Evolutionary conservation across 2,797 vertebrate species (phyloP), one percentile per base, ranked within the genome.

Genomic region (Diplodus puntazzo): DNA sequence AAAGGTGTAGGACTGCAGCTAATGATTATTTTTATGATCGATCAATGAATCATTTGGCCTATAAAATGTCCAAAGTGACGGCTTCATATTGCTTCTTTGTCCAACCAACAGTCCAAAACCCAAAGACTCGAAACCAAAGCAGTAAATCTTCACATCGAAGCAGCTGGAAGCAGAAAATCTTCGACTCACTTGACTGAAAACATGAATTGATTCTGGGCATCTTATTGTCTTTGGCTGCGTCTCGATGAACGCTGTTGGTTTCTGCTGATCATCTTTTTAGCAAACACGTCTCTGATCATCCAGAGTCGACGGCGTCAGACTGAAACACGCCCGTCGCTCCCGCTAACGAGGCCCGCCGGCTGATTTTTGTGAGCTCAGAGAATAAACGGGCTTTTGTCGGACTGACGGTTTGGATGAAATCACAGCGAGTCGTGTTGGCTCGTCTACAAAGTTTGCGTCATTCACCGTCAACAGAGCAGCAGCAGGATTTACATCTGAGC

Each of bases 401-500:
- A 73, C 45, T 30, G 34, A 65, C 16, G 21, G 18, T 74, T 67
- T 69, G 59, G 75, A 79, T 73, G 59, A 62, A 73, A 50, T 75
- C 67, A 50, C 49, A 46, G 50, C 50, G 62, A 65, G 64, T 17
- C 23, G 27, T 27, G 25, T 21, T 63, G 1, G 58, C 62, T 9
- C 10, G 54, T 73, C 52, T 21, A 27, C 55, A 75, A 73, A 80
- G 43, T 72, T 80, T 69, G 21, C 20, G 11, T 80, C 68, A 70
- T 67, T 70, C 18, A 25, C 53, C 30, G 11, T 79, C 60, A 68
- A 57, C 62, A 66, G 48, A 72, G 30, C 60, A 27, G 30, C 46
- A n/a, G 23, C 3, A 1, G 49, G 58, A 70, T 80, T 64, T 48
- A 25, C 39, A 20, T 73, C 5, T 13, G 61, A 75, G 20, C 20